Percentiles rank a stretch among this genome's conserved stretches.
Evolutionary conservation across 2,113 vertebrate genomes (phyloP).

Genomic region (Hippolais icterina): DNA sequence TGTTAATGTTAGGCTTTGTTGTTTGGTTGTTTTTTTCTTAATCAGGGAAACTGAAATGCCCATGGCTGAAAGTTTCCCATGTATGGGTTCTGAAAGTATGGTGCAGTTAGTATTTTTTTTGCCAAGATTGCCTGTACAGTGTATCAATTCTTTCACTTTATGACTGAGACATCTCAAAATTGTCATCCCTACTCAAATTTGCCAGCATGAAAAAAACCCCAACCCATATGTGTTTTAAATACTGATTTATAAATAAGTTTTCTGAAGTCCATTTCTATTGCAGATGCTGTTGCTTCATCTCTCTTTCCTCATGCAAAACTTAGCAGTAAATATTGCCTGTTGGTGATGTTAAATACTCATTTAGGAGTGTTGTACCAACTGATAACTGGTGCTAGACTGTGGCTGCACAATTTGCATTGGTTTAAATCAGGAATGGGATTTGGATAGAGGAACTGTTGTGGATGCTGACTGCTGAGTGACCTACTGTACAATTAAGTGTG

Average conservation of each 20-base stretch:
- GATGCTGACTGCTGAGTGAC: neutral
- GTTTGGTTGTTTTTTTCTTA: neutral
- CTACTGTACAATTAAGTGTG: neutral
- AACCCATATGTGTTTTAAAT: neutral
- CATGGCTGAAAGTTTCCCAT: neutral
- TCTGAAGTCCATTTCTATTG: neutral
- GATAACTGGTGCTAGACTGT: neutral
- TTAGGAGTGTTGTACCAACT: neutral
- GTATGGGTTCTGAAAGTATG: neutral
- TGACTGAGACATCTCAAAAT: neutral
- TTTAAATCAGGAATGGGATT: neutral
- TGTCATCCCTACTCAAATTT: neutral
- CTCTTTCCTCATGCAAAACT: neutral
- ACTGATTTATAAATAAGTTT: neutral
- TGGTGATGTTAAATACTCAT: neutral
- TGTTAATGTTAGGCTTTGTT: neutral
- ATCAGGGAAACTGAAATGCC: neutral
- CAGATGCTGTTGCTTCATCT: neutral
- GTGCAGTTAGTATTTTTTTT: neutral
- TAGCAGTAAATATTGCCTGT: neutral
- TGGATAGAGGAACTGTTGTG: too few relatives aligned
- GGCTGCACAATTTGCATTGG: fast-evolving
- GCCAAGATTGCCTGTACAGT: neutral
- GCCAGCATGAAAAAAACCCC: fast-evolving
- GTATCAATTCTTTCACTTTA: neutral